Conservation (phyloP, 2,888 invertebrate genomes). For the Diarsia mendica region DNA sequence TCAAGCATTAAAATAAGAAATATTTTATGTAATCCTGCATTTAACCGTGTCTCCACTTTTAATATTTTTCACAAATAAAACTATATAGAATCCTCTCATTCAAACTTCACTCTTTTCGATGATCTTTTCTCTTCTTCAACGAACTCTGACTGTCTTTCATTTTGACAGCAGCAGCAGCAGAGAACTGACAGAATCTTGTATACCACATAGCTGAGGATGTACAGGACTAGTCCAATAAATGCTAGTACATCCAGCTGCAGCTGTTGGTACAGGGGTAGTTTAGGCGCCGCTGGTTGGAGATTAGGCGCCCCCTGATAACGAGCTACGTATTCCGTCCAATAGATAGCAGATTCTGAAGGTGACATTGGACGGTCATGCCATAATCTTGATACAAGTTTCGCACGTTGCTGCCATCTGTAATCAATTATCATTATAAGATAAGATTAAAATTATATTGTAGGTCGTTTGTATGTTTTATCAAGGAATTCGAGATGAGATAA, state of each 20-base stretch:
- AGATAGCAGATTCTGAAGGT: slow-evolving; percentile 89
- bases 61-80: slow-evolving; percentile 4
- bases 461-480: background rate
- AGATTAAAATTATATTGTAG: slow-evolving; percentile 5
- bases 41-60: background rate
- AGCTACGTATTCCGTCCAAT: slow-evolving; percentile 91
- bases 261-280: slow-evolving; percentile 82
- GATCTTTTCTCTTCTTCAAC: slow-evolving; percentile 76
- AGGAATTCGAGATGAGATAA: background rate
- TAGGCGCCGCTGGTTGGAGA: slow-evolving; percentile 79
- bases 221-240: slow-evolving; percentile 80
- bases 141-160: slow-evolving; percentile 63
- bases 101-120: slow-evolving; percentile 86
- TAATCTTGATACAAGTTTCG: slow-evolving; percentile 84
- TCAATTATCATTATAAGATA: slow-evolving; percentile 11
- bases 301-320: slow-evolving; percentile 85
- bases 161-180: slow-evolving; percentile 82
- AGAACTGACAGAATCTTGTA: slow-evolving; percentile 80
- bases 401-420: slow-evolving; percentile 83
- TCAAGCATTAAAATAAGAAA: slow-evolving; percentile 26
- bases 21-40: slow-evolving; percentile 35
- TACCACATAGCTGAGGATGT: slow-evolving; percentile 77
- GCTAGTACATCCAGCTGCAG: slow-evolving; percentile 84
- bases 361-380: slow-evolving; percentile 89
- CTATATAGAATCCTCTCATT: slow-evolving; percentile 68